phyloP scores from a whole-genome alignment of 1,140 invertebrate species.

The Venturia canescens region DNA sequence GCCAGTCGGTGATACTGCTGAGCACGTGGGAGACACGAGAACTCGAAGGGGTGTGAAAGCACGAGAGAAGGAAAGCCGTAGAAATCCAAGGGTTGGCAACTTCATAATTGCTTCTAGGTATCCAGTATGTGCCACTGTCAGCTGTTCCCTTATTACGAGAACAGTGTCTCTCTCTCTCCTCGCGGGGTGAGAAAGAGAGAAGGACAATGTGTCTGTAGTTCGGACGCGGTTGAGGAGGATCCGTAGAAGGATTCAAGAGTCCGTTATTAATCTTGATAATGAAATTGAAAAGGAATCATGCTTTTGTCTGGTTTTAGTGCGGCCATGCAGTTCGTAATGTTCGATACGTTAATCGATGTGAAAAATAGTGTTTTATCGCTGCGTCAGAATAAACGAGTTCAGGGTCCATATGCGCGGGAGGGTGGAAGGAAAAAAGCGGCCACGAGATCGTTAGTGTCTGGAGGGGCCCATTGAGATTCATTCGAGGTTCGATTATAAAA shows the following conservation, averaged over 20 bases:
- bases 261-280: no score
- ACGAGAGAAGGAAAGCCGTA: constrained; percentile 42
- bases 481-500: constrained; percentile 14
- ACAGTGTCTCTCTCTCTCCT: no score
- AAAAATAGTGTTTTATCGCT: background rate
- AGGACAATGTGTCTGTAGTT: constrained; percentile 25
- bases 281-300: no score
- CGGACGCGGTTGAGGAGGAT: background rate
- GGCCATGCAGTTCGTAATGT: no score
- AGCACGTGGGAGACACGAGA: constrained; percentile 43
- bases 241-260: background rate
- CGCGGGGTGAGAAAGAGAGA: constrained; percentile 12
- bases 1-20: constrained; percentile 59
- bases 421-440: background rate
- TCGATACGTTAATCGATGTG: no score
- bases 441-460: background rate
- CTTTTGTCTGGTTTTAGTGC: no score
- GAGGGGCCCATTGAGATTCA: constrained; percentile 1
- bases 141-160: constrained; percentile 69
- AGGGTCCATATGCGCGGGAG: background rate
- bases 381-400: background rate
- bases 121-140: constrained; percentile 66
- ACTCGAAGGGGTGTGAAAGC: constrained; percentile 25
- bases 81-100: constrained; percentile 61
- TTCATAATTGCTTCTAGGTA: constrained; percentile 68